Percentiles rank a stretch among this genome's conserved stretches.
These are phyloP conservation scores for Diachasma alloeum DNA, from an alignment of 1,140 invertebrate species.

Conservation along the genomic window DNA sequence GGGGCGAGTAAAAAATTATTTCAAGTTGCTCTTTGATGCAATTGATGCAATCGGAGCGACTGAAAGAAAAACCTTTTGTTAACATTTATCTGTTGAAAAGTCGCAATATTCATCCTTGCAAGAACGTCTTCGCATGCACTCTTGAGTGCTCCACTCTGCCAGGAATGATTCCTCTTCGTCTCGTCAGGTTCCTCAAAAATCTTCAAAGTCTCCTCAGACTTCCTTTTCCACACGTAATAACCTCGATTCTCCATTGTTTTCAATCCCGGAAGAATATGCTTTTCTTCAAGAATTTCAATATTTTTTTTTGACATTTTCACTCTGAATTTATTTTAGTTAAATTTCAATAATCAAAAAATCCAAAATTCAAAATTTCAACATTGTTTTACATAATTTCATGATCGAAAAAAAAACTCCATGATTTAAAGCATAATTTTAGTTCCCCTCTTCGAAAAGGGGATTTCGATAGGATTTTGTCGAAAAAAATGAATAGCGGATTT, in stretches of 20 bases:
- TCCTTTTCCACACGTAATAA: slow-evolving; percentile 17
- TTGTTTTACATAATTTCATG: background rate
- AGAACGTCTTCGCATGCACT: slow-evolving; percentile 39
- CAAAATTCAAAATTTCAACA: background rate
- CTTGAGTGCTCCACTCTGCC: slow-evolving; percentile 29
- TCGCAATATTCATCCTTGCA: slow-evolving; percentile 35
- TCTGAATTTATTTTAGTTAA: slow-evolving; percentile 8
- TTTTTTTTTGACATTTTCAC: background rate
- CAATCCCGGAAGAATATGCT: slow-evolving; percentile 9
- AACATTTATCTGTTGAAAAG: slow-evolving; percentile 23
- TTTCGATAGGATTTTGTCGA: background rate
- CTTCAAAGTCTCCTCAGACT: slow-evolving; percentile 13
- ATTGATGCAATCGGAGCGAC: background rate
- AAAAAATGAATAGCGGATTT: background rate
- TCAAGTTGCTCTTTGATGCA: background rate
- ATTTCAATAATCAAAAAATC: slow-evolving; percentile 7
- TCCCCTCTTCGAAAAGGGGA: background rate
- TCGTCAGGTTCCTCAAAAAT: slow-evolving; percentile 22
- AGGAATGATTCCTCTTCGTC: slow-evolving; percentile 25
- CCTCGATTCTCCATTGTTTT: slow-evolving; percentile 42
- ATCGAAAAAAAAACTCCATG: background rate
- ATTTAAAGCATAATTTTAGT: background rate
- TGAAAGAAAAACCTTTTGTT: slow-evolving; percentile 25
- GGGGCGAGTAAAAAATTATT: background rate
- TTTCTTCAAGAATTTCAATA: background rate